Percentiles rank a stretch among this genome's conserved stretches.
Evolutionary conservation across 2,113 vertebrate species (phyloP).

Genomic region (Thermophis baileyi): DNA sequence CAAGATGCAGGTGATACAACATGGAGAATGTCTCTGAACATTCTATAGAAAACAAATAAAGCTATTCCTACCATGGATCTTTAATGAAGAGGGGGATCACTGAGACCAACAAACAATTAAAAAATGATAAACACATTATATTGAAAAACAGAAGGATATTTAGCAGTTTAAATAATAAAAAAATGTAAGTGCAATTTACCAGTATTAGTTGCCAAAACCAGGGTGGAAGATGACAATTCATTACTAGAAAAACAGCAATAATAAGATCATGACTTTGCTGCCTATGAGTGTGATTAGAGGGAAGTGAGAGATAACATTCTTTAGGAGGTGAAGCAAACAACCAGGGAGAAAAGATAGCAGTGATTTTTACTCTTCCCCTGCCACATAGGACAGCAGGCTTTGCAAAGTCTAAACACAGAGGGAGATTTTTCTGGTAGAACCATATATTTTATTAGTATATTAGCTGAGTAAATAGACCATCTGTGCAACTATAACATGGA

Average conservation of each 20-base stretch:
- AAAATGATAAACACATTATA: neutral
- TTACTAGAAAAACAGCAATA: neutral
- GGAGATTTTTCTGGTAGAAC: neutral
- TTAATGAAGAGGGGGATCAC: neutral
- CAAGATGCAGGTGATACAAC: neutral
- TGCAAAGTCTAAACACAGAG: neutral
- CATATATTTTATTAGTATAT: neutral
- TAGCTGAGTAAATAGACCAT: neutral
- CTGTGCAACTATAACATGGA: neutral
- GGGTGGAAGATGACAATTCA: neutral
- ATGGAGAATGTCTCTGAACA: neutral
- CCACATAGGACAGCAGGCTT: neutral
- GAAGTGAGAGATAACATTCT: neutral
- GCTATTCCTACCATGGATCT: neutral
- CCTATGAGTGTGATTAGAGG: neutral
- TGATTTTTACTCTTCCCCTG: neutral
- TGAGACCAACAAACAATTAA: neutral
- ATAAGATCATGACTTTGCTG: neutral
- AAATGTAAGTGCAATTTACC: neutral
- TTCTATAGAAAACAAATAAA: neutral
- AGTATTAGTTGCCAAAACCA: neutral
- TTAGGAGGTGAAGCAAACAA: neutral
- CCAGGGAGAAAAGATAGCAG: neutral
- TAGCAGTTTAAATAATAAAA: neutral
- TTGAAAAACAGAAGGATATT: neutral